Percentiles rank a stretch among this genome's conserved stretches.
phyloP scores from a whole-genome alignment of 1,140 invertebrate species.

The Micrasema longulum region DNA sequence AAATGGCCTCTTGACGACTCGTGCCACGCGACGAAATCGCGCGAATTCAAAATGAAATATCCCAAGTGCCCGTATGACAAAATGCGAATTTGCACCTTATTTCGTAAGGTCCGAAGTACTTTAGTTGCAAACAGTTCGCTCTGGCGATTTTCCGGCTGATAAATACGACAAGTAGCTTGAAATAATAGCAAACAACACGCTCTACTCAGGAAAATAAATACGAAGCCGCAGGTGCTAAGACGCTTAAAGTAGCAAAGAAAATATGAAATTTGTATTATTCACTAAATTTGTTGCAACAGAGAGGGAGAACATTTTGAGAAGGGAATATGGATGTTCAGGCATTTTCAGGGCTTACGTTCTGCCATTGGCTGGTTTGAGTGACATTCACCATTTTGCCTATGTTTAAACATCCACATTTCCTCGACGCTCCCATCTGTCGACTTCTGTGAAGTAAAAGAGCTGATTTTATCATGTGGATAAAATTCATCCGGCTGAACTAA shows the following conservation, averaged over 20 bases:
- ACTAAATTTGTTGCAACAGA: too few species aligned
- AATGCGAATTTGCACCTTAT: constrained; percentile 15
- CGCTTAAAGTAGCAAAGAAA: too few species aligned
- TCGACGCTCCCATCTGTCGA: too few species aligned
- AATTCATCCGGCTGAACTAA: too few species aligned
- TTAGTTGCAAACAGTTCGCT: constrained; percentile 5
- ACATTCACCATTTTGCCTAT: too few species aligned
- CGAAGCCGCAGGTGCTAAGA: constrained; percentile 32
- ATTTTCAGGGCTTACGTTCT: too few species aligned
- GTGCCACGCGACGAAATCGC: constrained; percentile 56
- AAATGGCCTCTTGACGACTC: constrained; percentile 46
- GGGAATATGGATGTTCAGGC: background rate
- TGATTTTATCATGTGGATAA: too few species aligned
- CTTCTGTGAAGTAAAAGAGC: too few species aligned
- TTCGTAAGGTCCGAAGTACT: background rate
- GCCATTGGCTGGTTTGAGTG: too few species aligned
- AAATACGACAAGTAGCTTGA: constrained; percentile 55
- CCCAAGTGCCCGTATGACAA: background rate
- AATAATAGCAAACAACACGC: constrained; percentile 55
- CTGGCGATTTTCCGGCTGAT: constrained; percentile 51
- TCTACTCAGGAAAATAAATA: constrained; percentile 53
- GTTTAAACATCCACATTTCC: too few species aligned
- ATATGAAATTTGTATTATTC: too few species aligned
- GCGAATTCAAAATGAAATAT: constrained; percentile 44
- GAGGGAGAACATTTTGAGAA: background rate